Evolutionary conservation across 2,113 vertebrate species (phyloP), one percentile per base, ranked within the genome.

Genomic region (Phoenicopterus ruber): DNA sequence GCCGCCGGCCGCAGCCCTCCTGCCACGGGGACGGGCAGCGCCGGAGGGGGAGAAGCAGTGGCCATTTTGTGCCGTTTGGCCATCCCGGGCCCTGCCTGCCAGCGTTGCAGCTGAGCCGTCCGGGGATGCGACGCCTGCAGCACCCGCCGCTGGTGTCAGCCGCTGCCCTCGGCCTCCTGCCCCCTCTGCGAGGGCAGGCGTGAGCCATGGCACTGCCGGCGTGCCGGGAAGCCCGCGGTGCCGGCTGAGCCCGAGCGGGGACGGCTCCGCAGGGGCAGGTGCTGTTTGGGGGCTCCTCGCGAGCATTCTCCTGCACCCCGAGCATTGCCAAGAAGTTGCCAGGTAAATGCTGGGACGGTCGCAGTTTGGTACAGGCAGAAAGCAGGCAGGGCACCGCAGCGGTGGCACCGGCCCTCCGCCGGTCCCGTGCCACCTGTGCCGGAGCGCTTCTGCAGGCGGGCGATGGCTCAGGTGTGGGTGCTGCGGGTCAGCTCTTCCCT

Each of bases 211-310:
- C 24, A 3, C 52, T 24, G 15, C 29, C 2, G 3, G 72, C 2
- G 2, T 47, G 20, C 47, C 7, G 0, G 42, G 24, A 13, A 42
- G 40, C 62, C 47, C 0, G 1, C 1, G 7, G 57, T 57, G 36
- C 36, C 3, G 2, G 19, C 74, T 12, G 24, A 67, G 24, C 22
- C 69, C 1, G 1, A n/a, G 40, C 2, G 5, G 25, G 29, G 13
- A 13, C 2, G 8, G 50, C 57, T 52, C 32, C 24, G 10, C 11
- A 42, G 29, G 54, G 54, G 54, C 54, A 55, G 54, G 29, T 55
- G 29, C 32, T 6, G 5, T 21, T 11, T 4, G 11, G 72, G 40
- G n/a, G 17, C 52, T 72, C 38, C 57, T 34, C 2, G 2, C 44
- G 14, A 55, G 34, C 2, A 2, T 34, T 12, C 32, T 61, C 22